These are phyloP conservation scores for Pollimyrus isidori DNA, from an alignment of 2,113 vertebrate species.

Conservation along the genomic window DNA sequence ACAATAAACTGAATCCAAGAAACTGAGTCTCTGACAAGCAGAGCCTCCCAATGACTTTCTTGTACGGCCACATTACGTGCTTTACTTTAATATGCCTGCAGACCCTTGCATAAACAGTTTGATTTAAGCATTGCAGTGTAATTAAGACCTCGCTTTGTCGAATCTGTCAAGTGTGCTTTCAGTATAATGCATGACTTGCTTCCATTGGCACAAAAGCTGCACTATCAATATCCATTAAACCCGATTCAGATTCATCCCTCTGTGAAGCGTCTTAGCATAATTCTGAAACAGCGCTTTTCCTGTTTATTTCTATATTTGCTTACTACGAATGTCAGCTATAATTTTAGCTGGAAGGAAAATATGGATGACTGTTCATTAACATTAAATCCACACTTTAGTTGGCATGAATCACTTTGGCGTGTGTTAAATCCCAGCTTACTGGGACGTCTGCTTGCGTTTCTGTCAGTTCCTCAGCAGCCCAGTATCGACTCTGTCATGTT, in stretches of 20 bases:
- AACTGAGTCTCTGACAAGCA: not conserved
- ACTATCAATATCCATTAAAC: slow-evolving; percentile 19
- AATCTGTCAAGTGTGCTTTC: not conserved
- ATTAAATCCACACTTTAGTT: not conserved
- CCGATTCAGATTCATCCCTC: slow-evolving; percentile 22
- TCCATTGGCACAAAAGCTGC: not conserved
- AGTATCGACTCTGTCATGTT: not conserved
- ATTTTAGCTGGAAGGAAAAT: slow-evolving; percentile 1
- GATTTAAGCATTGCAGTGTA: not conserved
- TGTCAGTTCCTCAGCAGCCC: not conserved
- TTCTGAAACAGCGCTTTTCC: slow-evolving; percentile 20
- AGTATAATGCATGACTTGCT: not conserved
- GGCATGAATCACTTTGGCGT: slow-evolving; percentile 1
- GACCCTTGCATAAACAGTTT: not conserved
- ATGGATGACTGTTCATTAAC: not conserved
- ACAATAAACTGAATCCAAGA: not conserved
- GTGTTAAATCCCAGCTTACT: not conserved
- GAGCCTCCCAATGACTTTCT: not conserved
- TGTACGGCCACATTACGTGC: not conserved
- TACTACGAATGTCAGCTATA: not conserved
- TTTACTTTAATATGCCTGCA: not conserved
- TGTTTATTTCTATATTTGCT: slow-evolving; percentile 14
- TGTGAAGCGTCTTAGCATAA: slow-evolving; percentile 36
- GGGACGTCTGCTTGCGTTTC: not conserved
- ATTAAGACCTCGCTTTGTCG: not conserved